Base-by-base conservation (phyloP, 1,140 invertebrate genomes). In the Neocloeon triangulifer region DNA sequence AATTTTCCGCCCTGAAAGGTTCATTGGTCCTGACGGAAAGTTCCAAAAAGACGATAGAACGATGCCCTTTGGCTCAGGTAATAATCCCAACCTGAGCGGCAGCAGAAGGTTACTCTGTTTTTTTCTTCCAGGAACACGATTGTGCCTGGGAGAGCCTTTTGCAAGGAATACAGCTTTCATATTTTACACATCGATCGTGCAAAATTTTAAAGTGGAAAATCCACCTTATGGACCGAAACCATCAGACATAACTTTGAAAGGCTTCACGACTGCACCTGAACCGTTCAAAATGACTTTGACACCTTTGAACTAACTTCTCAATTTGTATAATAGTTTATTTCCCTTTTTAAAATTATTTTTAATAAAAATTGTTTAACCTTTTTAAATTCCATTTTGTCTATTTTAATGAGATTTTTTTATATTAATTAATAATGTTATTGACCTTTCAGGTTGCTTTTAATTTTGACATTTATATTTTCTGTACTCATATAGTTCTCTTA, bases 1-100 rank as follows among this genome's bases (percentile, higher is more conserved):
- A 5, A 47, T 47, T n/a, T 81, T 82, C 43, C 59, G 61, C 10
- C 78, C 79, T 0, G 74, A 80, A 43, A 59, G 79, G 41, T 72
- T 71, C 41, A 30, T 74, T 29, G 36, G 66, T 2, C 55, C 51
- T 23, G 39, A 43, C 13, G 42, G 42, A 9, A 9, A 28, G 3
- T 31, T 44, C 3, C 20, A 30, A 13, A 49, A 50, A 30, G 44
- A 57, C 6, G 58, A 67, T 32, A 60, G 63, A 29, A 44, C 73
- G 4, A 61, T 72, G 37, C 51, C 62, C 3, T 81, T 80, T 41
- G 73, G 74, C 18, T 53, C 65, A 45, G 76, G 77, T 65, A 47
- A 49, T 39, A 41, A 38, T n/a, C n/a, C n/a, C n/a, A n/a, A n/a
- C n/a, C n/a, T n/a, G n/a, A n/a, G n/a, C n/a, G n/a, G n/a, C n/a